Evolutionary conservation across 2,113 vertebrate genomes (phyloP).

Genomic region (Hyperopisus bebe): DNA sequence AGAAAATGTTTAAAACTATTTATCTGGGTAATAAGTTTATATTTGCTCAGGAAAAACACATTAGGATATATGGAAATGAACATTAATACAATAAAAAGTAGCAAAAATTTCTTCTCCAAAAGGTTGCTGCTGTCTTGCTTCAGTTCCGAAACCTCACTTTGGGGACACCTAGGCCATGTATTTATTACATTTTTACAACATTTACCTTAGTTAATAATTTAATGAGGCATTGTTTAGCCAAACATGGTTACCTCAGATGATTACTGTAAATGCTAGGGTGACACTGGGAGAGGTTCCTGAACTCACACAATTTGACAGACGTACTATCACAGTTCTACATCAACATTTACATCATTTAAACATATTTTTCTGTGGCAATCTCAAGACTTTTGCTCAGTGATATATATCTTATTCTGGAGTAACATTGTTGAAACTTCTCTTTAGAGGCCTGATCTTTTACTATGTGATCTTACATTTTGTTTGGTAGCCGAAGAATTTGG

Average conservation of each 20-base stretch:
- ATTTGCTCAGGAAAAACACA: no score
- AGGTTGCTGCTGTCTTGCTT: background rate
- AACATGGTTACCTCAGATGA: no score
- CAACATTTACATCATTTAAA: background rate
- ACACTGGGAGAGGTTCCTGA: background rate
- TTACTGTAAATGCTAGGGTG: no score
- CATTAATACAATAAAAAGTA: no score
- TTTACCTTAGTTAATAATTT: background rate
- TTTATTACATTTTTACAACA: background rate
- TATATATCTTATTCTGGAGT: no score
- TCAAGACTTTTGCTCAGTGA: background rate
- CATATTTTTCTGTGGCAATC: background rate
- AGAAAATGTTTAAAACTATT: no score
- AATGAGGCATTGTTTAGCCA: no score
- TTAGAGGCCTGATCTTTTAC: background rate
- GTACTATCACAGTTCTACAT: background rate
- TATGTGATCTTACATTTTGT: background rate
- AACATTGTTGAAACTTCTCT: background rate
- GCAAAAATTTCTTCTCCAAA: background rate
- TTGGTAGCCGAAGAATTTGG: background rate
- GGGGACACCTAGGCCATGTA: background rate
- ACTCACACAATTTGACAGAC: background rate
- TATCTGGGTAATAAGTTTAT: no score
- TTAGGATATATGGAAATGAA: no score
- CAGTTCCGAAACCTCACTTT: background rate